Percentiles rank a stretch among this genome's conserved stretches.
These are phyloP conservation scores for Nettapus auritus DNA, from an alignment of 2,113 vertebrate species.

Conservation along the genomic window DNA sequence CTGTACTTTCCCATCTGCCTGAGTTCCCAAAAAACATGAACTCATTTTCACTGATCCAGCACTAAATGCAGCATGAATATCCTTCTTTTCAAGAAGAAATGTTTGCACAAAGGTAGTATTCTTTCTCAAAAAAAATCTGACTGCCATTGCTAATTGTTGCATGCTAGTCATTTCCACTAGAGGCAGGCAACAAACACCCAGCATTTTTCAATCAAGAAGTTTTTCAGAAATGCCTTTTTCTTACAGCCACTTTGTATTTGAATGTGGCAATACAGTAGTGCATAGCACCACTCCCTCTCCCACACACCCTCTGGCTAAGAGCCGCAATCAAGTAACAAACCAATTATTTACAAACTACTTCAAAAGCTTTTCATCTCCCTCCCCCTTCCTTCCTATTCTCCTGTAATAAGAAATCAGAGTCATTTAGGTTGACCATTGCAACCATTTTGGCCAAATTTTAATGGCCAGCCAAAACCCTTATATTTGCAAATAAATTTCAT, in stretches of 20 bases:
- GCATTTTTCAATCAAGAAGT: background rate
- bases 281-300: background rate
- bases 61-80: background rate
- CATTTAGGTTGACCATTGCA: background rate
- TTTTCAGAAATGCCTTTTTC: background rate
- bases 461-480: background rate
- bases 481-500: background rate
- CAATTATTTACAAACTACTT: background rate
- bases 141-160: background rate
- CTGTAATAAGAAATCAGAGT: background rate
- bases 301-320: background rate
- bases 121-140: background rate
- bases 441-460: background rate
- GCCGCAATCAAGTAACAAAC: background rate
- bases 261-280: background rate
- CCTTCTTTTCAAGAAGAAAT: background rate
- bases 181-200: background rate
- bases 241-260: background rate
- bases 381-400: background rate
- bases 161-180: background rate
- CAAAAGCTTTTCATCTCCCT: background rate
- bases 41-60: background rate
- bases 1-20: background rate
- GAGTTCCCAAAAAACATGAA: background rate
- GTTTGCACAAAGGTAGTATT: background rate